Conservation (phyloP, 2,797 vertebrate genomes). For the Staurois parvus region DNA sequence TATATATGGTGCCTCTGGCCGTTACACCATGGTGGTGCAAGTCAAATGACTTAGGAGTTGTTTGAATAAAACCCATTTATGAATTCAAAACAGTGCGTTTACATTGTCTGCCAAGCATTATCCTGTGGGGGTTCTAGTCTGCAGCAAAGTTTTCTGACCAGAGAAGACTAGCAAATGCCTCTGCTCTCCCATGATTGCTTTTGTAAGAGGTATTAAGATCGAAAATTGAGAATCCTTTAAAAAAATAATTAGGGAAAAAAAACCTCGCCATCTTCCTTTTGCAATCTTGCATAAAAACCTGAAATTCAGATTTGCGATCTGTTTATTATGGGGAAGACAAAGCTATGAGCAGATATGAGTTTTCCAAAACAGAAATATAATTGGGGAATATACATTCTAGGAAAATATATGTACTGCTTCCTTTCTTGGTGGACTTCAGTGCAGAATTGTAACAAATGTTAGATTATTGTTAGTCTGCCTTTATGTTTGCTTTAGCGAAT, state of each 20-base stretch:
- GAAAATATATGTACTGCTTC: neutral
- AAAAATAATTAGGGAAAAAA: no score
- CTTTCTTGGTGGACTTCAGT: neutral
- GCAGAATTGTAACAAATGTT: neutral
- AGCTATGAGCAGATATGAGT: neutral
- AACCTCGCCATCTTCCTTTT: neutral
- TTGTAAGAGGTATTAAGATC: no score
- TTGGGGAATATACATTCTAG: neutral
- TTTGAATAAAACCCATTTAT: no score
- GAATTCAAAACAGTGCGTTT: no score
- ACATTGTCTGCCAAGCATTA: no score
- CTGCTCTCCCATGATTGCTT: no score
- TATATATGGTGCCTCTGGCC: no score
- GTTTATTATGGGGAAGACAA: neutral
- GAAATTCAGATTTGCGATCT: neutral
- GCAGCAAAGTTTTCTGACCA: neutral
- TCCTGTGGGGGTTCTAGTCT: no score
- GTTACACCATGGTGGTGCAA: no score
- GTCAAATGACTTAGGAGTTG: no score
- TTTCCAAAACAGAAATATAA: neutral
- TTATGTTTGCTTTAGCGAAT: neutral
- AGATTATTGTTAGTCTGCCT: neutral
- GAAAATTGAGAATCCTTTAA: neutral
- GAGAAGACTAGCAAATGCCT: neutral
- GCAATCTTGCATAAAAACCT: neutral